phyloP scores from a whole-genome alignment of 2,888 invertebrate species.

The Diarsia brunnea region DNA sequence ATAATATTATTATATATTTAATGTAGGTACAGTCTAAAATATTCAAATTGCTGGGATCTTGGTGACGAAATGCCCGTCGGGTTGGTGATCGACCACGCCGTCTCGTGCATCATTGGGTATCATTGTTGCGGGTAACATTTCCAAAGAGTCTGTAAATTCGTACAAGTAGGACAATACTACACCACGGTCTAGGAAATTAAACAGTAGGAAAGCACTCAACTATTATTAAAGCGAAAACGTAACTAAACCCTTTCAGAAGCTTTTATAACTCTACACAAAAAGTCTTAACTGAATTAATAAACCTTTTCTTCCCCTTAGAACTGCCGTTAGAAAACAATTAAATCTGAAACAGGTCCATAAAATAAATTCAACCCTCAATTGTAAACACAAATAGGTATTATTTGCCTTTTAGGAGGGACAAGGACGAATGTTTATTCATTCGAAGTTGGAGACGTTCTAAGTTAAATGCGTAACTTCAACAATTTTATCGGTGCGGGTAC shows the following conservation, averaged over 20 bases:
- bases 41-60: neutral
- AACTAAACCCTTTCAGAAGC: neutral
- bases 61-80: too few relatives aligned
- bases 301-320: conserved; percentile 6
- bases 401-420: conserved; percentile 40
- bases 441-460: conserved; percentile 58
- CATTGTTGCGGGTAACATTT: too few relatives aligned
- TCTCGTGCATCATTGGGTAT: too few relatives aligned
- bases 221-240: neutral
- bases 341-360: conserved; percentile 41
- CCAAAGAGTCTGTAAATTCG: too few relatives aligned
- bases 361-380: conserved; percentile 54
- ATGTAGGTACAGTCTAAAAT: too few relatives aligned
- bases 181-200: neutral
- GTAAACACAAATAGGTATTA: conserved; percentile 57
- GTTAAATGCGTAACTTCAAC: conserved; percentile 59
- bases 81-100: too few relatives aligned
- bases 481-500: conserved; percentile 64
- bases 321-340: conserved; percentile 44
- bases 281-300: conserved; percentile 24
- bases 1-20: too few relatives aligned
- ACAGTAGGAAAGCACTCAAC: neutral
- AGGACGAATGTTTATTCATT: conserved; percentile 54
- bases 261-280: conserved; percentile 14
- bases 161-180: too few relatives aligned